Evolutionary conservation across 2,888 invertebrate genomes (phyloP).

Genomic region (Aplocera efformata): DNA sequence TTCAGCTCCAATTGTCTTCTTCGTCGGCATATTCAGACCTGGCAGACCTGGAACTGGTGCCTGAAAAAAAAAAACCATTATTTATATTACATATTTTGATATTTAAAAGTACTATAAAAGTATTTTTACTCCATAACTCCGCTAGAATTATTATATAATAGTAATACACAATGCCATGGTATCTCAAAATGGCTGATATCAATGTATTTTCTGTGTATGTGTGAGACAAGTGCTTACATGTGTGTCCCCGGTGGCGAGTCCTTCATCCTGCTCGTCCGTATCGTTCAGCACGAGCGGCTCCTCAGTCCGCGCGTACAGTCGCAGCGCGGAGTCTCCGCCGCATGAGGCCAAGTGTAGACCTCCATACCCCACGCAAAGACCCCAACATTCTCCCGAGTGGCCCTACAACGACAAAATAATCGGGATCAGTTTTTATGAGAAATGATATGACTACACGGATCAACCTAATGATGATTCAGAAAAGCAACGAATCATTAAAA

Average conservation of each 20-base stretch:
- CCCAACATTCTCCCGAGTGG: constrained; percentile 90
- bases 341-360: constrained; percentile 89
- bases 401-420: constrained; percentile 74
- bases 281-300: constrained; percentile 97
- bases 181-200: too few species aligned
- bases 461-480: too few species aligned
- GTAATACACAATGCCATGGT: too few species aligned
- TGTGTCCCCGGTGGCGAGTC: constrained; percentile 87
- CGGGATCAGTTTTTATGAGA: not conserved
- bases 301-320: constrained; percentile 91
- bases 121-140: too few species aligned
- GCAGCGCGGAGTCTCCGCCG: constrained; percentile 92
- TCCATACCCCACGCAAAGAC: constrained; percentile 88
- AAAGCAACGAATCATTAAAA: too few species aligned
- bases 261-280: constrained; percentile 92
- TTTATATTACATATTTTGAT: too few species aligned
- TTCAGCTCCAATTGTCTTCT: constrained; percentile 93
- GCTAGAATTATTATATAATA: too few species aligned
- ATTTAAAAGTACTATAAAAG: too few species aligned
- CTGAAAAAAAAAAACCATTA: constrained; percentile 17
- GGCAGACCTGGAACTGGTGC: constrained; percentile 85
- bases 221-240: constrained; percentile 42
- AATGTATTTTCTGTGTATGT: too few species aligned
- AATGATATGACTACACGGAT: too few species aligned
- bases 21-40: constrained; percentile 90